Conservation (phyloP, 2,888 invertebrate genomes). For the Pasiphila rectangulata region DNA sequence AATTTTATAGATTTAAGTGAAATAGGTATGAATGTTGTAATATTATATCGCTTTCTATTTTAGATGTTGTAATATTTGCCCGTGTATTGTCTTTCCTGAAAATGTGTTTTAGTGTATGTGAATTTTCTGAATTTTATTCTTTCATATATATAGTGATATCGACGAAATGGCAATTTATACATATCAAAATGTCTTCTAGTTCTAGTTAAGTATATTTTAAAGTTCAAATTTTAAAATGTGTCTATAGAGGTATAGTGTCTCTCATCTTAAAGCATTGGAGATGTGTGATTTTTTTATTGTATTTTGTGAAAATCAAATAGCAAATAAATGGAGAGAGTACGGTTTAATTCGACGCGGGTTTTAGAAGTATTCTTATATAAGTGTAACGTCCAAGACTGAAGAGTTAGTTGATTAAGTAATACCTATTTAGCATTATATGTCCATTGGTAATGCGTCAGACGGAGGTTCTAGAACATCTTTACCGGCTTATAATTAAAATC, state of each 20-base stretch:
- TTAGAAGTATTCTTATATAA: constrained; percentile 77
- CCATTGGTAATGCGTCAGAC: constrained; percentile 71
- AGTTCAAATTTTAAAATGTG: constrained; percentile 43
- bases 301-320: constrained; percentile 21
- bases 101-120: constrained; percentile 63
- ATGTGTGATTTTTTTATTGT: constrained; percentile 43
- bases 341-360: constrained; percentile 74
- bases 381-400: constrained; percentile 81
- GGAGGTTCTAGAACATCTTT: constrained; percentile 42
- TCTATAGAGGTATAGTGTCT: constrained; percentile 28
- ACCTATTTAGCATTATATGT: constrained; percentile 78
- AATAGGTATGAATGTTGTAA: constrained; percentile 62
- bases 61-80: constrained; percentile 68
- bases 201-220: constrained; percentile 27
- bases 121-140: constrained; percentile 57
- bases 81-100: constrained; percentile 62
- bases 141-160: constrained; percentile 31
- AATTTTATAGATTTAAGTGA: constrained; percentile 54
- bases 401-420: constrained; percentile 78
- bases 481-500: constrained; percentile 37
- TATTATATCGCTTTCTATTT: constrained; percentile 68
- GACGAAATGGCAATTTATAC: constrained; percentile 32
- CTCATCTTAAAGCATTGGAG: constrained; percentile 30
- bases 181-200: constrained; percentile 39
- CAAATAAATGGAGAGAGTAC: constrained; percentile 45